Evolutionary conservation across 2,888 invertebrate genomes (phyloP).

Genomic region (Celastrina argiolus): DNA sequence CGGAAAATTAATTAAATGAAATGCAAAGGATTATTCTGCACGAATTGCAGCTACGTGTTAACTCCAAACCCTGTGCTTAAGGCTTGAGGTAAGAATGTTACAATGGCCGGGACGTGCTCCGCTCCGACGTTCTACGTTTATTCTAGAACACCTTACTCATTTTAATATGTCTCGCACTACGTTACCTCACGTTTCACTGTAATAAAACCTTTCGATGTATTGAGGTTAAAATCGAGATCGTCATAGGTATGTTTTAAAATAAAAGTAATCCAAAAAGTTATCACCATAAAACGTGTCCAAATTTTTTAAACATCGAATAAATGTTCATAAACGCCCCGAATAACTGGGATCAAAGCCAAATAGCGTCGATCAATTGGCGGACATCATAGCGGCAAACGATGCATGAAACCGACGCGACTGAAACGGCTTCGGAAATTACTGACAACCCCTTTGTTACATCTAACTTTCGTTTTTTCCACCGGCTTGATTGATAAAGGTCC

Average conservation of each 20-base stretch:
- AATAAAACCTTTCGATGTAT: background rate
- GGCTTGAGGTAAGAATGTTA: slow-evolving; percentile 33
- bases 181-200: background rate
- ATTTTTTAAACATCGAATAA: background rate
- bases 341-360: slow-evolving; percentile 18
- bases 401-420: slow-evolving; percentile 24
- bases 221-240: background rate
- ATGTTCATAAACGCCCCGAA: slow-evolving; percentile 6
- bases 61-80: slow-evolving; percentile 31
- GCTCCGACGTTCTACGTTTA: slow-evolving; percentile 4
- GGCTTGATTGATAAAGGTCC: slow-evolving; percentile 13
- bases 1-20: slow-evolving; percentile 57
- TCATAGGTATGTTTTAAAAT: background rate
- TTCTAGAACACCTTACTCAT: slow-evolving; percentile 14
- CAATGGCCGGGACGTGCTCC: slow-evolving; percentile 38
- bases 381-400: slow-evolving; percentile 22
- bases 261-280: background rate
- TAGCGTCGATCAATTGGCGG: slow-evolving; percentile 23
- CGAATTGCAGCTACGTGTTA: slow-evolving; percentile 42
- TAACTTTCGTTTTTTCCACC: slow-evolving; percentile 22
- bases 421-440: slow-evolving; percentile 21
- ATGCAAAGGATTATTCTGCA: slow-evolving; percentile 48
- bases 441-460: slow-evolving; percentile 19
- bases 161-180: slow-evolving; percentile 9
- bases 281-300: background rate